These are phyloP conservation scores for Parapristionchus giblindavisi DNA, from an alignment of 2,888 invertebrate genomes.

Conservation along the genomic window DNA sequence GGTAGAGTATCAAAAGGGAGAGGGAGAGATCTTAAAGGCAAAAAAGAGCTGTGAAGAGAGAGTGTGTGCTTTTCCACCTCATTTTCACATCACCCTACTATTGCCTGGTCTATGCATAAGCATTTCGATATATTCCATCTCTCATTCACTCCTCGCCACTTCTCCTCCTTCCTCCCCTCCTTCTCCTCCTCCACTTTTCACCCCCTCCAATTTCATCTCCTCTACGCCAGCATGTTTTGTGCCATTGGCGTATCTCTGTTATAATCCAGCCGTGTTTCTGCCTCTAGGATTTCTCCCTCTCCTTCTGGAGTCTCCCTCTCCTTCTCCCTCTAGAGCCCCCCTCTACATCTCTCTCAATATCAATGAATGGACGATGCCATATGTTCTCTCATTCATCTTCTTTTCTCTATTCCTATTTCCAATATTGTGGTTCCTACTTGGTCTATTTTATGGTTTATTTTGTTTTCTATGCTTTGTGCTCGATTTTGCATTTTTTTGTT, in stretches of 20 bases:
- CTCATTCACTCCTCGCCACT: not conserved
- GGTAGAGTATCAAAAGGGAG: not conserved
- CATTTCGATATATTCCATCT: not conserved
- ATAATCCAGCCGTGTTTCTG: not conserved
- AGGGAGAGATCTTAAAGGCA: not conserved
- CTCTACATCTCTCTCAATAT: not conserved
- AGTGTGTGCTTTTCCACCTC: slow-evolving; percentile 5
- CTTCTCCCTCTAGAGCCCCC: not conserved
- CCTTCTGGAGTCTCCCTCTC: not conserved
- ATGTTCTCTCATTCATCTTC: no score
- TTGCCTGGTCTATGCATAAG: not conserved
- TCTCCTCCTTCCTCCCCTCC: not conserved
- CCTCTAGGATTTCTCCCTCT: not conserved
- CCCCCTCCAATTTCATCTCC: not conserved
- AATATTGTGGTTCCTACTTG: no score
- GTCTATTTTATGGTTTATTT: no score
- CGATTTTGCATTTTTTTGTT: no score
- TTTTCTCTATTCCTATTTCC: no score
- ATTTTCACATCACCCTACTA: not conserved
- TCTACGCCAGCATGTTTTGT: no score
- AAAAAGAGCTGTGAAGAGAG: slow-evolving; percentile 12
- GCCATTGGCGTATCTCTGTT: not conserved
- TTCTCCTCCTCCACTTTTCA: not conserved
- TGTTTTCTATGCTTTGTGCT: no score
- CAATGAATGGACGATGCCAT: no score